Evolutionary conservation across 2,888 invertebrate species (phyloP).

Genomic region (Blastobasis adustella): DNA sequence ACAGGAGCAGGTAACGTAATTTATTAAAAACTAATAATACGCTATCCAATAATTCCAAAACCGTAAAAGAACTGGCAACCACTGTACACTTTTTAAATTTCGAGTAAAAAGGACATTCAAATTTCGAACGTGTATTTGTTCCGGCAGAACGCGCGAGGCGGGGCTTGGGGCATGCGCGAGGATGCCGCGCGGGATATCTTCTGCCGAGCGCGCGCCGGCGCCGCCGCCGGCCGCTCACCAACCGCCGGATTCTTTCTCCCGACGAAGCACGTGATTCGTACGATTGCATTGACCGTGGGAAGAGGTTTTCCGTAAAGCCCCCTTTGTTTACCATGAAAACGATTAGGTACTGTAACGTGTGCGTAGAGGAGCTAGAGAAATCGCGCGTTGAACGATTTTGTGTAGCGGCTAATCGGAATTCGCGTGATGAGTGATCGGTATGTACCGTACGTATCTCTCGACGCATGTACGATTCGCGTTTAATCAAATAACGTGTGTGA

Average conservation of each 20-base stretch:
- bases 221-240: neutral
- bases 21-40: too few species aligned
- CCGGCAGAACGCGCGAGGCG: conserved; percentile 10
- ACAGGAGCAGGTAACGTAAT: too few species aligned
- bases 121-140: too few species aligned
- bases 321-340: neutral
- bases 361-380: neutral
- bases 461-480: too few species aligned
- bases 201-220: conserved; percentile 22
- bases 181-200: conserved; percentile 47
- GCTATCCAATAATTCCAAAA: too few species aligned
- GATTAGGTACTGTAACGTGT: neutral
- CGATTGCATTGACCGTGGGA: conserved; percentile 54
- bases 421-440: too few species aligned
- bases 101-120: conserved; percentile 1
- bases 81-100: neutral
- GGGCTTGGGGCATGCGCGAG: conserved; percentile 43
- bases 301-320: conserved; percentile 8
- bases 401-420: too few species aligned
- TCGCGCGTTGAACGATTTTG: too few species aligned
- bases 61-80: neutral
- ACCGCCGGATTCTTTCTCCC: conserved; percentile 5
- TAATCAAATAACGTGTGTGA: too few species aligned
- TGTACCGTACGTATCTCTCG: too few species aligned
- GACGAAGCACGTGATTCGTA: conserved; percentile 15